Base-by-base conservation (phyloP, 2,888 invertebrate species). In the Ctenicera cuprea region DNA sequence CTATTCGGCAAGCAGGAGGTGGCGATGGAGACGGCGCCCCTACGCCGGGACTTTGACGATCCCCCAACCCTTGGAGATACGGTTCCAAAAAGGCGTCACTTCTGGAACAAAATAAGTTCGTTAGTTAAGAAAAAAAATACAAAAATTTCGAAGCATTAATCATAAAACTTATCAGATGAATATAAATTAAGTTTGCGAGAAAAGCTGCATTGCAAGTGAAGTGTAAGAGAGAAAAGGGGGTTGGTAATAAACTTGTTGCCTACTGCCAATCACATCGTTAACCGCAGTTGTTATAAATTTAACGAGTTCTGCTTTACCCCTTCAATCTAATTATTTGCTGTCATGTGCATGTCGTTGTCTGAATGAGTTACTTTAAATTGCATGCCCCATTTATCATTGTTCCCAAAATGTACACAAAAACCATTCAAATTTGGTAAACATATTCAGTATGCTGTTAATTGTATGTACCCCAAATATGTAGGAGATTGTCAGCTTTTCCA, bases 41-140 rank as follows among this genome's bases (percentile, higher is more conserved):
- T 64, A 82, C 80, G 8, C 82, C 83, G 52, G 81, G 83, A 77
- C 83, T 86, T 73, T 83, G 85, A n/a, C 84, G 82, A 76, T 85
- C 84, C 57, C 87, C 87, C 83, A 92, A 87, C 57, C 91, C 91
- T 83, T 93, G 92, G 78, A 93, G 88, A 85, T 93, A 93, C 41
- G 93, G 93, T 85, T 94, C 94, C 83, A 94, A 89, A 86, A 94
- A 94, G 77, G 93, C 93, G 80, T 87, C 87, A 88, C 92, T 93
- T 89, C 94, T 94, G 91, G 0, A 92, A 92, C 22, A 48, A 63
- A 11, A 43, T 37, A 57, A 57, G 4, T 30, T 11, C 3, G 37
- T 57, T 33, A 57, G 33, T 5, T 14, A 3, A 22, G 3, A 9
- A 8, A 54, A 12, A 57, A 26, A 38, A 38, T 12, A 38, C 59